These are phyloP conservation scores for Tenrec ecaudatus DNA, from an alignment of 2,113 vertebrate genomes.

Conservation along the genomic window DNA sequence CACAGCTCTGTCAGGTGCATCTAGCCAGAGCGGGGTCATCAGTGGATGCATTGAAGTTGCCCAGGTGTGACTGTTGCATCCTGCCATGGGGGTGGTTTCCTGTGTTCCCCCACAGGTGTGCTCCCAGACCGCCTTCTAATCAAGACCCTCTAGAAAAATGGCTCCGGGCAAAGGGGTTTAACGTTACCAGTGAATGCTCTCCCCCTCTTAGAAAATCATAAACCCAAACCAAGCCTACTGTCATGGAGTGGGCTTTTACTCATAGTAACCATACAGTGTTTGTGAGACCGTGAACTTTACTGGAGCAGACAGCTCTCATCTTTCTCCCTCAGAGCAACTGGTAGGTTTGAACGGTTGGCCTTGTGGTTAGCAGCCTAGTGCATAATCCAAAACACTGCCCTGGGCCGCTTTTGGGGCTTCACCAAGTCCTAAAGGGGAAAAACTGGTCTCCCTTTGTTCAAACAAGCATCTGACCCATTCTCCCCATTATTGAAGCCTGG, in stretches of 20 bases:
- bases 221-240: too few species aligned
- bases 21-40: rapidly evolving
- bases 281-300: too few species aligned
- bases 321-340: too few species aligned
- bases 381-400: too few species aligned
- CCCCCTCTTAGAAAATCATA: background rate
- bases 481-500: background rate
- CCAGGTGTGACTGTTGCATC: background rate
- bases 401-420: too few species aligned
- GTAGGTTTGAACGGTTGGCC: too few species aligned
- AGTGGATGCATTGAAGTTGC: rapidly evolving
- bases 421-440: background rate
- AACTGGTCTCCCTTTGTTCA: background rate
- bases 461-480: background rate
- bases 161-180: rapidly evolving
- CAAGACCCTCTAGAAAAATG: background rate
- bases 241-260: background rate
- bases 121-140: background rate
- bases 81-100: too few species aligned
- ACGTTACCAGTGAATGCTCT: background rate
- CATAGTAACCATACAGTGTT: too few species aligned
- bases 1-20: rapidly evolving
- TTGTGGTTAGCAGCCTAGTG: too few species aligned
- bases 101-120: background rate
- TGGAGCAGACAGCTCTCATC: too few species aligned